Evolutionary conservation across 92 coral and sea anemone species (phyloP).

Genomic region (Paragorgia papillata): DNA sequence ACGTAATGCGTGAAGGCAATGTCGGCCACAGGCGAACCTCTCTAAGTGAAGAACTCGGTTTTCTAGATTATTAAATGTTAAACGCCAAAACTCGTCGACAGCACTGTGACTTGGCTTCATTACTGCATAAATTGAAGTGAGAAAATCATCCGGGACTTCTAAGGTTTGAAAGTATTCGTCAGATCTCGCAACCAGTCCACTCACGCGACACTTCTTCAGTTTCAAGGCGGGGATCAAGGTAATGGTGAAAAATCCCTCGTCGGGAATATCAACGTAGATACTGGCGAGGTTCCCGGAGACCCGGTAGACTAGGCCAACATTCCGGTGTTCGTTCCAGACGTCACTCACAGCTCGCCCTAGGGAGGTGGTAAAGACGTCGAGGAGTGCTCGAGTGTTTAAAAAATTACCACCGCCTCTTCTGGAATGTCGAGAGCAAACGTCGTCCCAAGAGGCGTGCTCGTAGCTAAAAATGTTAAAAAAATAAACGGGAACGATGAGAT

Average conservation of each 20-base stretch:
- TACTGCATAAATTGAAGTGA: conserved; percentile 17
- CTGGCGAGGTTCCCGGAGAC: conserved; percentile 35
- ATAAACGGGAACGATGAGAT: no score
- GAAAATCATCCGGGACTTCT: conserved; percentile 1
- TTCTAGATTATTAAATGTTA: conserved; percentile 2
- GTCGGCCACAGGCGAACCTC: conserved; percentile 21
- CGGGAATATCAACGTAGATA: conserved; percentile 17
- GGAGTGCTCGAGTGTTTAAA: conserved; percentile 23
- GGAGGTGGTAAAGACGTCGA: conserved; percentile 27
- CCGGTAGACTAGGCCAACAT: conserved; percentile 39
- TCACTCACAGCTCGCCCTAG: conserved; percentile 30
- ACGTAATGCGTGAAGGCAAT: conserved; percentile 26
- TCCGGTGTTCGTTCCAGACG: conserved; percentile 35
- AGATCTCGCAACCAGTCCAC: conserved; percentile 13
- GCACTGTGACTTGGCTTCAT: conserved; percentile 6
- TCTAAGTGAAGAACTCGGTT: conserved; percentile 15
- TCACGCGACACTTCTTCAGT: conserved; percentile 8
- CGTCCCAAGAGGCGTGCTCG: conserved; percentile 13
- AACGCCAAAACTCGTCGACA: conserved; percentile 13
- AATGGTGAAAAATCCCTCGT: conserved; percentile 17
- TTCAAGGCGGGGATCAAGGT: conserved; percentile 22
- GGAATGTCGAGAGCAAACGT: conserved; percentile 6
- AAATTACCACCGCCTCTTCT: neutral
- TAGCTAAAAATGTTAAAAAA: neutral
- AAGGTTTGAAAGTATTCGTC: conserved; percentile 2